These are phyloP conservation scores for Aleiodes leptofemur DNA, from an alignment of 2,888 invertebrate genomes.

Conservation along the genomic window DNA sequence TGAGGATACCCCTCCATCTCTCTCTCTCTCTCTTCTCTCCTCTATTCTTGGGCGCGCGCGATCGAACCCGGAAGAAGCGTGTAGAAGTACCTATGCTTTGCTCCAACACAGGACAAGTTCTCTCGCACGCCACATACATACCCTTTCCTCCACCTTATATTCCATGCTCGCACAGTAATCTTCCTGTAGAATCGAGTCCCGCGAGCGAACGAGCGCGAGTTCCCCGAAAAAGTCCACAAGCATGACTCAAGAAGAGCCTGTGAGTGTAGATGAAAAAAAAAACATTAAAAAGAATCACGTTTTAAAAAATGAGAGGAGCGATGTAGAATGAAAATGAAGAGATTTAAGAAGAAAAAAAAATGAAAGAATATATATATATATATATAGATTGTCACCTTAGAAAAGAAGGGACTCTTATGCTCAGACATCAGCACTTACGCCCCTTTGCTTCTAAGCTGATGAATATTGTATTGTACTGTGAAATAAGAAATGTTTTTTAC, in stretches of 20 bases:
- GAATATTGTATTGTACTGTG: neutral
- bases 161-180: slow-evolving; percentile 26
- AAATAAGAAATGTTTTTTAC: slow-evolving; percentile 40
- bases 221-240: slow-evolving; percentile 5
- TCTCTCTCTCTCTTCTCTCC: no score
- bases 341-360: neutral
- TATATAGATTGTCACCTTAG: no score
- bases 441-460: no score
- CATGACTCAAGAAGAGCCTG: slow-evolving; percentile 1
- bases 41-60: slow-evolving; percentile 21
- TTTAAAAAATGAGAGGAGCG: slow-evolving; percentile 32
- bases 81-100: slow-evolving; percentile 29
- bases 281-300: slow-evolving; percentile 33
- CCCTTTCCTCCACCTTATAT: slow-evolving; percentile 29
- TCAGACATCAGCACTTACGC: no score
- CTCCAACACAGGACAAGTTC: slow-evolving; percentile 38
- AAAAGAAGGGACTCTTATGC: no score
- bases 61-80: slow-evolving; percentile 48
- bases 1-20: neutral
- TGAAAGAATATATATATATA: slow-evolving; percentile 13
- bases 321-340: neutral
- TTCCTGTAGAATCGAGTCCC: slow-evolving; percentile 11
- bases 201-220: neutral
- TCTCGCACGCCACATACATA: slow-evolving; percentile 43
- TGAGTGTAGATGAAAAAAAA: neutral